Conservation (phyloP, 2,797 vertebrate genomes). For the Pitangus sulphuratus region DNA sequence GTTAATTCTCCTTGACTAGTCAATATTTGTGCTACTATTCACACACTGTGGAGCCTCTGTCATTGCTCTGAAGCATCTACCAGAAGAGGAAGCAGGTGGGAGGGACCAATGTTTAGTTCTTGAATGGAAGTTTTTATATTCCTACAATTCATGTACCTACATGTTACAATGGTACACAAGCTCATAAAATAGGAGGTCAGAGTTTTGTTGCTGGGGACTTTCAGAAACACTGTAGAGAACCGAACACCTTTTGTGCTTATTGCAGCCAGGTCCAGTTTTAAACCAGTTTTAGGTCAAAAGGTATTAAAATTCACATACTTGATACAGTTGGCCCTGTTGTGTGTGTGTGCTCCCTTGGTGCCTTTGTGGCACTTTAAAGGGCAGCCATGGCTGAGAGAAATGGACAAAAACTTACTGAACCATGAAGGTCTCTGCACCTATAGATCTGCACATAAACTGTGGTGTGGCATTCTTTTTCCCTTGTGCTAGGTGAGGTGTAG, state of each 20-base stretch:
- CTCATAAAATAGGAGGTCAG: background rate
- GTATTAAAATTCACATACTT: background rate
- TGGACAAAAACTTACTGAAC: background rate
- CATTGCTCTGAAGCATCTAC: background rate
- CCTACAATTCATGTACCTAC: background rate
- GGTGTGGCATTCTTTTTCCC: background rate
- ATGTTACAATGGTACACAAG: background rate
- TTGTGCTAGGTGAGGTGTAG: background rate
- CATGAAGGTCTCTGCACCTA: background rate
- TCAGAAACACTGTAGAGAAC: background rate
- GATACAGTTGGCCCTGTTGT: background rate
- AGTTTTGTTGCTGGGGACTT: background rate
- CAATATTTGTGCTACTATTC: background rate
- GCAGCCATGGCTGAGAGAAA: background rate
- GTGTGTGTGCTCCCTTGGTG: background rate
- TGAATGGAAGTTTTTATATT: background rate
- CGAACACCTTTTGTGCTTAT: background rate
- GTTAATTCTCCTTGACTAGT: background rate
- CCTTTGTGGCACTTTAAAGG: background rate
- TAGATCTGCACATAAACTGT: background rate
- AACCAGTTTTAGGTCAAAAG: background rate
- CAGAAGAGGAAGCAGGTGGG: background rate
- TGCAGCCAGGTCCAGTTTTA: background rate
- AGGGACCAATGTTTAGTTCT: background rate
- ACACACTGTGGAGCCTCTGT: background rate